Base-by-base conservation (phyloP, 2,113 vertebrate species). In the Sebastes schlegelii region DNA sequence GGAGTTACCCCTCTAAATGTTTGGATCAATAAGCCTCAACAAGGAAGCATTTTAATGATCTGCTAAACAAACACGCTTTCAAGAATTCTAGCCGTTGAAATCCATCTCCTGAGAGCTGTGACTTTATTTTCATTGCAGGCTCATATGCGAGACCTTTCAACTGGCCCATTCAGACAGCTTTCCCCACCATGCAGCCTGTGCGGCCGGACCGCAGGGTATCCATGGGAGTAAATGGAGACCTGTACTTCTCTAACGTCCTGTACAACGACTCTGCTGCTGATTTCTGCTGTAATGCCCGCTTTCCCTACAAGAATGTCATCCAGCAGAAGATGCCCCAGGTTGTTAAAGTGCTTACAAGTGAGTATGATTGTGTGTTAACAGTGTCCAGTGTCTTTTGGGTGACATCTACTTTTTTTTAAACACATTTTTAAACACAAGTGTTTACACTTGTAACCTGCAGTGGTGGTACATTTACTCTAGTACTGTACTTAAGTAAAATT, bases 311-410 rank as follows among this genome's bases (percentile, higher is more conserved):
- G 66, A 98, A 99, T 84, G 97, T 96, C 92, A 99, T 99, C 85
- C 98, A 99, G 88, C 98, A 99, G 95, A 99, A 99, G 88, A 98
- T 97, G 84, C 97, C 98, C 0, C 97, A 97, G 86, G 97, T 96
- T 43, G 97, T 99, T 81, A 99, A 97, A 93, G 97, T 99, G 83
- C 94, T 98, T 48, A 98, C 97, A 92, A 98, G 98, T 99, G 94
- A 97, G 97, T 97, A 82, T 14, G 74, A 42, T 0, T 40, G 10
- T 46, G 6, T 73, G 7, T 61, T 51, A 17, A 68, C 19, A 40
- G 23, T 23, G 52, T 51, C 62, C 7, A 10, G 4, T 16, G 48
- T 46, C 23, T 14, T 13, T 34, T 34, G 34, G 34, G 34, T 34
- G 34, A 19, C 46, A 9, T 34, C 0, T 58, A 43, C 9, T 2